Evolutionary conservation across 1,140 invertebrate genomes (phyloP).

Genomic region (Diabrotica virgifera): DNA sequence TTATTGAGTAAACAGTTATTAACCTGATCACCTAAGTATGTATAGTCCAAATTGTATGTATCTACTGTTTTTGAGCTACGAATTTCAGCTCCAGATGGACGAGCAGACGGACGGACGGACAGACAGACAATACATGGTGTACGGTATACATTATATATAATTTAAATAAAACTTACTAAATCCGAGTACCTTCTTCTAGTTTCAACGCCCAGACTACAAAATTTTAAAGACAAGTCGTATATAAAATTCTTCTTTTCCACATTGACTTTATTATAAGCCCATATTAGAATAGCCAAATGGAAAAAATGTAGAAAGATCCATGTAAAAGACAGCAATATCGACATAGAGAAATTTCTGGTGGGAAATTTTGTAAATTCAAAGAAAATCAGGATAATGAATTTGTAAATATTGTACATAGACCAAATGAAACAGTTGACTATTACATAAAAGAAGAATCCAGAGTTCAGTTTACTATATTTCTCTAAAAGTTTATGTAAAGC

Average conservation of each 20-base stretch:
- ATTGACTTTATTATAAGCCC: slow-evolving; percentile 4
- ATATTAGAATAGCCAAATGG: slow-evolving; percentile 5
- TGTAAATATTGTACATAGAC: slow-evolving; percentile 11
- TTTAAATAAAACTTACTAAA: no score
- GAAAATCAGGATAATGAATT: slow-evolving; percentile 5
- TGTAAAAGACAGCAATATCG: slow-evolving; percentile 8
- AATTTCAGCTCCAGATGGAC: no score
- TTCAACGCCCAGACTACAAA: no score
- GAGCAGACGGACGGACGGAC: no score
- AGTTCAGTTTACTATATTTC: slow-evolving; percentile 1
- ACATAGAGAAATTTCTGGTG: slow-evolving; percentile 6
- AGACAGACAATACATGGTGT: no score
- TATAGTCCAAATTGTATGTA: no score
- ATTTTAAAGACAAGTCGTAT: not conserved
- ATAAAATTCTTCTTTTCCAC: not conserved
- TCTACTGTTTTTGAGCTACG: no score
- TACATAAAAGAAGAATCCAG: slow-evolving; percentile 3
- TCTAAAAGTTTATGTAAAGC: no score
- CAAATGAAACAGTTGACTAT: slow-evolving; percentile 5
- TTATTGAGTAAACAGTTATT: no score
- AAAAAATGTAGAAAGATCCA: slow-evolving; percentile 5
- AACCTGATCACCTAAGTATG: no score
- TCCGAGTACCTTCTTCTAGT: no score
- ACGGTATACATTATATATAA: no score
- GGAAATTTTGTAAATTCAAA: slow-evolving; percentile 11